phyloP scores from a whole-genome alignment of 2,113 vertebrate species.

The Coreoperca whiteheadi region DNA sequence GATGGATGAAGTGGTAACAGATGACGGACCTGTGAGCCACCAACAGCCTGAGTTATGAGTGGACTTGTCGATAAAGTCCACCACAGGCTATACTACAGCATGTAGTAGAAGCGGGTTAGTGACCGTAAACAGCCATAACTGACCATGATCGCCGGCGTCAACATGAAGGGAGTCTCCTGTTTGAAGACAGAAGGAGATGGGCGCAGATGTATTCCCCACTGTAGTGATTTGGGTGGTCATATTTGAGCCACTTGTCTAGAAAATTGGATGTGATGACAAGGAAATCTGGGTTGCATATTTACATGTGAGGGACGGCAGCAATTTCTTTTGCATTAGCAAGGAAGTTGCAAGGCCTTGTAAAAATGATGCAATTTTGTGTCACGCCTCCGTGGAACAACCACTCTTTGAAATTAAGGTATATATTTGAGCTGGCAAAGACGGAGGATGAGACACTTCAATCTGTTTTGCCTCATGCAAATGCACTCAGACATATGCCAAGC shows the following conservation, averaged over 20 bases:
- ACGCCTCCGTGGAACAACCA: constrained; percentile 30
- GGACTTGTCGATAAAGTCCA: constrained; percentile 65
- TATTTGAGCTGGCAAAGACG: constrained; percentile 9
- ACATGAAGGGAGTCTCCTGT: constrained; percentile 36
- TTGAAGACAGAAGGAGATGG: constrained; percentile 37
- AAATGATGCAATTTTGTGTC: constrained; percentile 66
- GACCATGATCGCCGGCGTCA: constrained; percentile 51
- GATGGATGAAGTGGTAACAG: constrained; percentile 77
- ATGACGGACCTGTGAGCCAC: constrained; percentile 61
- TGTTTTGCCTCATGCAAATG: constrained; percentile 41
- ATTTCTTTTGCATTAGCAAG: constrained; percentile 50
- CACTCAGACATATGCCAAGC: constrained; percentile 14
- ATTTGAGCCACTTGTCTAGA: constrained; percentile 60
- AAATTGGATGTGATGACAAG: constrained; percentile 64
- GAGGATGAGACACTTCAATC: constrained; percentile 47
- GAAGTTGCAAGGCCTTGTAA: constrained; percentile 51
- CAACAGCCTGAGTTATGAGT: constrained; percentile 71
- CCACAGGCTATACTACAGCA: constrained; percentile 40
- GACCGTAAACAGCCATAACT: constrained; percentile 59
- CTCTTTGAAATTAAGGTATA: constrained; percentile 46
- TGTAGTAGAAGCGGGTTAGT: constrained; percentile 43
- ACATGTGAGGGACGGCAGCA: constrained; percentile 25
- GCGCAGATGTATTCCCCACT: constrained; percentile 49
- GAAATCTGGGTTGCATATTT: constrained; percentile 52
- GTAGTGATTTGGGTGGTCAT: constrained; percentile 58